Percentiles rank a stretch among this genome's conserved stretches.
These are phyloP conservation scores for Eucera pruinosa DNA, from an alignment of 2,888 invertebrate genomes.

Conservation along the genomic window DNA sequence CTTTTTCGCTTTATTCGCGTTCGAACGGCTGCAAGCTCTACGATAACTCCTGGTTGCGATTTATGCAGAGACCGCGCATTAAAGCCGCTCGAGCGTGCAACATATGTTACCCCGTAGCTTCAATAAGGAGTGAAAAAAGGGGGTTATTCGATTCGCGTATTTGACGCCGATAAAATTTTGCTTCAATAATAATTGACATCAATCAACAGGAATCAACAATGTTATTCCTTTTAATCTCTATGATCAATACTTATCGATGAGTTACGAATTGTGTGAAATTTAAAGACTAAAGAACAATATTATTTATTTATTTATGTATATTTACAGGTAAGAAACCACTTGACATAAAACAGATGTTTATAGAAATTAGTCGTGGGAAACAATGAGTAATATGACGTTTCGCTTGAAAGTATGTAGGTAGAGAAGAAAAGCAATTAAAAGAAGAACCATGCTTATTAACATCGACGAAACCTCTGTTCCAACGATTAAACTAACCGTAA, in stretches of 20 bases:
- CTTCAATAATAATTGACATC: neutral
- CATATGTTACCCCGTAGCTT: constrained; percentile 38
- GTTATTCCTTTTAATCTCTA: neutral
- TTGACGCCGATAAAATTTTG: constrained; percentile 22
- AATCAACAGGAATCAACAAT: neutral
- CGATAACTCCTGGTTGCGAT: constrained; percentile 50
- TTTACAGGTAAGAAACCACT: too few species aligned
- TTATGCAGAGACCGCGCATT: constrained; percentile 56
- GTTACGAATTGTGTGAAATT: too few species aligned
- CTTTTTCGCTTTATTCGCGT: constrained; percentile 47
- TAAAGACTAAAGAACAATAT: too few species aligned
- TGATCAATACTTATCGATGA: neutral
- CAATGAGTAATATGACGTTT: too few species aligned
- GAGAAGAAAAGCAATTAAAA: too few species aligned
- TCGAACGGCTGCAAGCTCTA: constrained; percentile 35
- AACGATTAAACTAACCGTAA: too few species aligned
- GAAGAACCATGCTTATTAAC: too few species aligned
- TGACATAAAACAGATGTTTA: too few species aligned
- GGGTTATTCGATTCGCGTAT: constrained; percentile 22
- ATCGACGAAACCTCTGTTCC: too few species aligned
- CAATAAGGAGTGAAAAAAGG: constrained; percentile 16
- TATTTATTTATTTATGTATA: too few species aligned
- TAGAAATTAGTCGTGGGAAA: too few species aligned
- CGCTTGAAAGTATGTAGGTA: too few species aligned
- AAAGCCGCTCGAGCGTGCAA: constrained; percentile 44